Evolutionary conservation across 1,140 invertebrate species (phyloP), one percentile per base, ranked within the genome.

Genomic region (Eulimnadia texana): DNA sequence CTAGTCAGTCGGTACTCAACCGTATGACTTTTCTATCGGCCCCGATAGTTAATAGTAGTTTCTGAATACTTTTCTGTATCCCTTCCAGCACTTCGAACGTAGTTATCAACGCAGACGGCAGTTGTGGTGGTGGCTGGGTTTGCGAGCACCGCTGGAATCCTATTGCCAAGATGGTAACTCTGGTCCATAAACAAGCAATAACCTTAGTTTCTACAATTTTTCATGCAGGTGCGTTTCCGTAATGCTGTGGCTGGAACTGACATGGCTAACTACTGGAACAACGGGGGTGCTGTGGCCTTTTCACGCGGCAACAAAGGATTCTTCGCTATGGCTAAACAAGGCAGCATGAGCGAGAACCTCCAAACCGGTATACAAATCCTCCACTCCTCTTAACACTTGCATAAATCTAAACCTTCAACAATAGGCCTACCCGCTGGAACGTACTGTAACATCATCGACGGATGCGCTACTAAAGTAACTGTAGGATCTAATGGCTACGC

Each of bases 141-240:
- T 80, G 79, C 65, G 79, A 80, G 65, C 79, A 80, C 65, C 69
- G 71, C 29, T 78, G 76, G 76, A 66, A 68, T 2, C 65, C 71
- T 47, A 76, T 77, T 55, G 69, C 68, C 56, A 75, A 76, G 65
- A 77, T 78, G 76, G 74, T 62, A n/a, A n/a, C n/a, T n/a, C n/a
- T n/a, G n/a, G n/a, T n/a, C n/a, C 6, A 42, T 42, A 9, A 42
- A 42, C 33, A 42, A 42, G 16, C 33, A 42, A 6, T 42, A 16
- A 42, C 33, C 6, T 42, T 42, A 42, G 16, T 42, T 6, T 9
- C 33, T 6, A 16, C 33, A n/a, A n/a, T n/a, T n/a, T 52, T 9
- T 25, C 24, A 27, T 22, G n/a, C n/a, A 55, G 53, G 53, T 57
- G 0, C 55, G 55, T 0, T 71, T 73, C 59, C 51, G 69, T 49